Conservation (phyloP, 2,113 vertebrate genomes). For the Sinocyclocheilus anophthalmus region DNA sequence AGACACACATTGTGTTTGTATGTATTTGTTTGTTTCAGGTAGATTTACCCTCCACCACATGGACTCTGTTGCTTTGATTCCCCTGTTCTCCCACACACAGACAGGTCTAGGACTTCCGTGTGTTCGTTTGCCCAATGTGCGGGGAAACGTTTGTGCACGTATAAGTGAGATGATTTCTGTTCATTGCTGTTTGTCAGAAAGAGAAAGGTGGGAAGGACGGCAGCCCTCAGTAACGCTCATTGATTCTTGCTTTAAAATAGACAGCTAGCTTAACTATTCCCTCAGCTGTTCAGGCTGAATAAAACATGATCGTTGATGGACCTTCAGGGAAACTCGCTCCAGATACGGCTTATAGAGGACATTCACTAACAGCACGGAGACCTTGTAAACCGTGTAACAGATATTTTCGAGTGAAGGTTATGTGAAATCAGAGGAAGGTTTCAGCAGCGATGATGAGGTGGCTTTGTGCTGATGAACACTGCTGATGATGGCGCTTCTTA, state of each 20-base stretch:
- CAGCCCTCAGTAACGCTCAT: constrained; percentile 28
- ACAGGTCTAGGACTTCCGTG: neutral
- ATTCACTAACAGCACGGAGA: constrained; percentile 16
- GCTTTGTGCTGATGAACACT: constrained; percentile 5
- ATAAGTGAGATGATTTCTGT: constrained; percentile 27
- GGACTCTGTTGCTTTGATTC: constrained; percentile 21
- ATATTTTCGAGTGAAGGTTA: constrained; percentile 7
- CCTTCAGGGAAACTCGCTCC: constrained; percentile 35
- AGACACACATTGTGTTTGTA: constrained; percentile 13
- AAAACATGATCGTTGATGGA: constrained; percentile 37
- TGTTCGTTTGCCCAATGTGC: constrained; percentile 5
- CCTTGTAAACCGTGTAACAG: constrained; percentile 17
- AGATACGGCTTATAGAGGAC: constrained; percentile 16
- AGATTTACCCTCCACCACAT: constrained; percentile 49
- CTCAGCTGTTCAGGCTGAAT: constrained; percentile 33
- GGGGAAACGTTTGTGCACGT: constrained; percentile 25
- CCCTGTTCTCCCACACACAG: constrained; percentile 17
- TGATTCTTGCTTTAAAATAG: constrained; percentile 39
- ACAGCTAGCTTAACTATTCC: constrained; percentile 43
- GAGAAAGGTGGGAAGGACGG: neutral
- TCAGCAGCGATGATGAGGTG: neutral
- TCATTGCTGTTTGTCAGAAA: constrained; percentile 15
- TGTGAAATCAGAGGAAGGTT: constrained; percentile 24
- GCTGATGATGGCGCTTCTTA: neutral
- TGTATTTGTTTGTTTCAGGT: constrained; percentile 6